phyloP scores from a whole-genome alignment of 2,888 invertebrate species.

The Microplitis manilae region DNA sequence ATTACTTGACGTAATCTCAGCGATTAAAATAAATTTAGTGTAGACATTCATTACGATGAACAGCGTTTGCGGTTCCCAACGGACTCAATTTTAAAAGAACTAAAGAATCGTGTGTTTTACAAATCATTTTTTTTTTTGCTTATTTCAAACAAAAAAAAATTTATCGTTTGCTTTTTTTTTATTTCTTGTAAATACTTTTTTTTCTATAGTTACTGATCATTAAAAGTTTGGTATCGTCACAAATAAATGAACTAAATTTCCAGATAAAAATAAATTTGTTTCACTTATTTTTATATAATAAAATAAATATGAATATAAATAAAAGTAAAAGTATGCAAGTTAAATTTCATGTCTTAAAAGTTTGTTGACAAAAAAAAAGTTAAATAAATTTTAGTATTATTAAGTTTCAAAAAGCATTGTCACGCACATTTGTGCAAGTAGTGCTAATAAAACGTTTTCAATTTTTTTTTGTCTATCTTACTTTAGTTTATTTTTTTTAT shows the following conservation, averaged over 20 bases:
- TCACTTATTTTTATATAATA: neutral
- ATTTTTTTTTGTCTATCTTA: neutral
- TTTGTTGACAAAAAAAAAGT: neutral
- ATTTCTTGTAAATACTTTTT: neutral
- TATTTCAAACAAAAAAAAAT: neutral
- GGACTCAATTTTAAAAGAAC: slow-evolving; percentile 21
- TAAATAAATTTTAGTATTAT: neutral
- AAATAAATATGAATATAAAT: slow-evolving; percentile 31
- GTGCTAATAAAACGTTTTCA: neutral
- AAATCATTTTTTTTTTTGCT: slow-evolving; percentile 24
- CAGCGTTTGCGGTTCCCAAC: slow-evolving; percentile 33
- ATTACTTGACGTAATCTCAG: slow-evolving; percentile 66
- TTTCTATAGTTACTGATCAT: neutral
- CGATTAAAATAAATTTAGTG: slow-evolving; percentile 68
- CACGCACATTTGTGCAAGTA: neutral
- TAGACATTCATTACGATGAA: slow-evolving; percentile 62
- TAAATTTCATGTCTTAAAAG: neutral
- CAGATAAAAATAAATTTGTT: no score
- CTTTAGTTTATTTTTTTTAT: neutral
- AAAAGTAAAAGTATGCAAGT: slow-evolving; percentile 40
- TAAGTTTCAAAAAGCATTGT: neutral
- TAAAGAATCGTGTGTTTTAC: slow-evolving; percentile 21
- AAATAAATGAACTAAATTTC: neutral
- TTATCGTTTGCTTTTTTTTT: neutral
- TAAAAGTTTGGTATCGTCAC: neutral